These are phyloP conservation scores for Cynopterus sphinx DNA, from an alignment of 2,797 vertebrate species.

Conservation along the genomic window DNA sequence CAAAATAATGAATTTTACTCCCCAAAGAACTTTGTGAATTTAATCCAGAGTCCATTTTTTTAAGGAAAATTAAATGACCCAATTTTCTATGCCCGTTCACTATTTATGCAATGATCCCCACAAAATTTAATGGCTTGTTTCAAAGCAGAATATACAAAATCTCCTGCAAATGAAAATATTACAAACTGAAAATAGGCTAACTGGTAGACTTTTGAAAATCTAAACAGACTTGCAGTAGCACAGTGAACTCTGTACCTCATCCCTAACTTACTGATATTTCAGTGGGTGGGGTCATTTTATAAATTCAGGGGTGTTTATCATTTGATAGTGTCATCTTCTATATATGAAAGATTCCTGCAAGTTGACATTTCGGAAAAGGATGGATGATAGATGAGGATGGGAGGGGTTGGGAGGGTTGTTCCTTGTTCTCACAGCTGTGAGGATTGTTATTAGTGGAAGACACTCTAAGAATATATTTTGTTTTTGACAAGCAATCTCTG, in stretches of 20 bases:
- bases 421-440: not conserved
- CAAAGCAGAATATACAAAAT: not conserved
- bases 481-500: constrained; percentile 65
- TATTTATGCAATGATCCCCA: constrained; percentile 55
- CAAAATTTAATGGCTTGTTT: constrained; percentile 40
- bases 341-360: not conserved
- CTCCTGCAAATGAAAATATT: constrained; percentile 19
- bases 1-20: constrained; percentile 38
- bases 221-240: not conserved
- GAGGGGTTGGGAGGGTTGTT: not conserved
- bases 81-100: constrained; percentile 45
- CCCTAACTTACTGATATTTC: constrained; percentile 17
- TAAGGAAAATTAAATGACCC: constrained; percentile 63
- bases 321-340: not conserved
- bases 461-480: constrained; percentile 52
- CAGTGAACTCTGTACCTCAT: not conserved
- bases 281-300: not conserved
- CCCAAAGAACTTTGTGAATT: constrained; percentile 29
- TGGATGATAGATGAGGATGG: not conserved
- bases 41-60: constrained; percentile 48
- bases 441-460: constrained; percentile 41
- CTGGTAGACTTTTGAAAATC: not conserved
- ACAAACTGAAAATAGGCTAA: not conserved
- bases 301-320: not conserved
- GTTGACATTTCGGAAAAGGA: not conserved